Evolutionary conservation across 2,888 invertebrate species (phyloP), one percentile per base, ranked within the genome.

Genomic region (Archips xylosteana): DNA sequence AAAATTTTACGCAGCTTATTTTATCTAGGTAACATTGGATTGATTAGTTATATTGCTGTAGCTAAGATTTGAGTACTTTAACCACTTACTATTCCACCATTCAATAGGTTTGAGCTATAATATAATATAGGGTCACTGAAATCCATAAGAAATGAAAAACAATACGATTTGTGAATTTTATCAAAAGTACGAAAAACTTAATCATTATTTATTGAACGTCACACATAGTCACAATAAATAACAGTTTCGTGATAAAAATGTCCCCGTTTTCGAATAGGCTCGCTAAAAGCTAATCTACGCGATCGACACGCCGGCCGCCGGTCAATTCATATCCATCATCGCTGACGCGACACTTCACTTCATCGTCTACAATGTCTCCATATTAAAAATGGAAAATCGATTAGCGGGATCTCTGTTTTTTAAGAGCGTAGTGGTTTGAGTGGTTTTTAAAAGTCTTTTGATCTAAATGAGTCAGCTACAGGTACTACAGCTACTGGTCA

Each of bases 321-420:
- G 69, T 70, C 69, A 61, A 66, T 73, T 49, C 69, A 74, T 74
- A 74, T 74, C 74, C 70, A 70, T 74, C 74, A 74, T 70, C 57
- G 12, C 47, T 57, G 66, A 42, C 65, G 71, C 65, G 69, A 70
- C 69, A 51, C 74, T 42, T 73, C 49, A 64, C 72, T 72, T 59
- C 65, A 70, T 74, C 69, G 70, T 70, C 69, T 66, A 70, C 74
- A 70, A 70, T 65, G 70, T 70, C 69, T 66, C 64, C 74, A 59
- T 57, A 70, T 75, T 70, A 70, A 64, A 64, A 66, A 36, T n/a
- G 39, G 57, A 70, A 66, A 74, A 72, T 72, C 47, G 67, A 72
- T 61, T n/a, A 9, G 36, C 34, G 42, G 39, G 15, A 32, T 32
- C 32, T 23, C 8, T 57, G 12, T 5, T 39, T 36, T 59, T 39